Conservation (phyloP, 2,113 vertebrate genomes). For the Petrocephalus zakoni region DNA sequence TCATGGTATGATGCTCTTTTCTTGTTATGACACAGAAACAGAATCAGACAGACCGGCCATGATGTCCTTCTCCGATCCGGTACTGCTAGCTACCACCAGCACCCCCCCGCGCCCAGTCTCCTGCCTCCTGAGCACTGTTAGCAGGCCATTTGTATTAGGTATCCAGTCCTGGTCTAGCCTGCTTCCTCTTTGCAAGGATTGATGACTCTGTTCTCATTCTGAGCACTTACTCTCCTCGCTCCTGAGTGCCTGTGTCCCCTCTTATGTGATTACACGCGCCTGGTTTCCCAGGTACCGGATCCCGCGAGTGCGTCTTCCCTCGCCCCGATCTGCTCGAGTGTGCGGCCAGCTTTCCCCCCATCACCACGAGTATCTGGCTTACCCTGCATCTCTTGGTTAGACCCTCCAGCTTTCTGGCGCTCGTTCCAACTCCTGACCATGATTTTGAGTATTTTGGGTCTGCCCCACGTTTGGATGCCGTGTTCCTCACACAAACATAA, state of each 20-base stretch:
- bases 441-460: neutral
- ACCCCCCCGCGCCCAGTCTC: neutral
- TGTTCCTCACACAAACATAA: neutral
- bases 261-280: neutral
- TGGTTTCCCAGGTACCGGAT: neutral
- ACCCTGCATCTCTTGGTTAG: neutral
- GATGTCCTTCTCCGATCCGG: neutral
- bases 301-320: neutral
- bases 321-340: no score
- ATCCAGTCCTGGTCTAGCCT: neutral
- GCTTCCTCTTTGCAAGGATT: neutral
- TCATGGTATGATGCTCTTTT: neutral
- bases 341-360: no score
- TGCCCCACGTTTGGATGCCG: neutral
- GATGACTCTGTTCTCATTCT: neutral
- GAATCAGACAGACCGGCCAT: neutral
- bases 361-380: neutral
- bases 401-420: neutral
- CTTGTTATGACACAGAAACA: neutral
- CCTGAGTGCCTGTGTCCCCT: neutral
- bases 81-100: neutral
- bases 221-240: neutral
- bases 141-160: neutral
- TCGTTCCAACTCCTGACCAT: neutral
- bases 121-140: neutral